Base-by-base conservation (phyloP, 35 echinoderm and acorn worm species). In the Acanthaster planci region DNA sequence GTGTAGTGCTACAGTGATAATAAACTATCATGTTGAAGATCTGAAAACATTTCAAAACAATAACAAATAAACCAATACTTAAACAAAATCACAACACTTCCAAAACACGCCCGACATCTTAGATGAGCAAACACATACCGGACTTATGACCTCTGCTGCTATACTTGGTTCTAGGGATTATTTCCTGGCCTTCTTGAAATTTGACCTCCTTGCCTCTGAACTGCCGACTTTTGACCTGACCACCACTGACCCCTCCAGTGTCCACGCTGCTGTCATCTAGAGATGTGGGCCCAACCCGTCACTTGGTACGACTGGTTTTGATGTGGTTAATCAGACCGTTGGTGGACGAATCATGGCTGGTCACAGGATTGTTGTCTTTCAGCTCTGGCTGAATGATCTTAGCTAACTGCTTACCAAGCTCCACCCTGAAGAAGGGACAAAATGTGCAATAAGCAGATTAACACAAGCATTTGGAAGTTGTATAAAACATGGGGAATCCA, bases 371-470 rank as follows among this genome's bases (percentile, higher is more conserved):
- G 9, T 64, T 40, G 31, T 78, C 89, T 38, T 47, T 67, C 27
- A 99, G 84, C 89, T 99, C 96, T 7, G 96, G 96, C 42, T 99
- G 96, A 82, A 99, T 99, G 23, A 99, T 87, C 78, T 99, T 99
- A 21, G 96, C 96, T 5, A 99, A 86, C 76, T 99, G 88, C 56
- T 99, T 99, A 16, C 96, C 96, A 32, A 99, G 92, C 34, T 99
- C 96, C 75, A 99, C 96, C 23, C 96, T 99, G 67, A 35, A 76
- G 34, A 82, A 58, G 60, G 56, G 39, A 26, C 22, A 72, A 47
- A 12, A 47, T 4, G 12, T 47, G 42, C 42, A 47, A 47, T 47
- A 47, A 6, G 42, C 42, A 47, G n/a, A n/a, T n/a, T n/a, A n/a
- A n/a, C n/a, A n/a, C n/a, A n/a, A n/a, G n/a, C n/a, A n/a, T n/a